Base-by-base conservation (phyloP, 2,797 vertebrate species). In the Diglossa cyanea region DNA sequence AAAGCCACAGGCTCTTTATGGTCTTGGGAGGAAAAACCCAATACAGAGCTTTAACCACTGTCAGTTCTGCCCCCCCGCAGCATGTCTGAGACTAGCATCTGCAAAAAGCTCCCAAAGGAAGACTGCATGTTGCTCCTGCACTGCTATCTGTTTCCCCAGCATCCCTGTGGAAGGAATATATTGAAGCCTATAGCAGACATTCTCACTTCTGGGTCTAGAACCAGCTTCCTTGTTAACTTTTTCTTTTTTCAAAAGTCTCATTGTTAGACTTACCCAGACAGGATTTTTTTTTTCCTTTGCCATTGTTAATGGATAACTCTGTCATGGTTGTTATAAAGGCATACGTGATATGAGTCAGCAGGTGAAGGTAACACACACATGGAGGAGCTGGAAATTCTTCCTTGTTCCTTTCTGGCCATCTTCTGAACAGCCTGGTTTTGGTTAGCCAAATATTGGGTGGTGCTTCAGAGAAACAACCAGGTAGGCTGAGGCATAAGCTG, bases 221-320 rank as follows among this genome's bases (percentile, higher is more conserved):
- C 10, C 21, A 72, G 39, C 58, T 83, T 89, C 25, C 58, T 77
- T 24, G 1, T 72, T 85, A 63, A 58, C 37, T 23, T 83, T 54
- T 40, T 31, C 18, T 50, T 62, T 51, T 44, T 60, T 80, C 33
- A 72, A 48, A 83, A 85, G 48, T 54, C 31, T 58, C 47, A 51
- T 47, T 42, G 25, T 67, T 47, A 76, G 45, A 31, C 48, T 90
- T 83, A 57, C 4, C 20, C 67, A 87, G 42, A 60, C 31, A 66
- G 47, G 61, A 68, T 13, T 48, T 25, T 10, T 6, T 35, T 61
- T 40, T 65, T 53, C 17, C 45, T 80, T 83, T 88, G 42, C 47
- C 48, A 23, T 48, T 58, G 65, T 86, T 94, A 94, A 88, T 83
- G 61, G 72, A 26, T 91, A 96, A 87, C 68, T 83, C 33, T 75